Base-by-base conservation (phyloP, 1,140 invertebrate species). In the Saccostrea glomerata region DNA sequence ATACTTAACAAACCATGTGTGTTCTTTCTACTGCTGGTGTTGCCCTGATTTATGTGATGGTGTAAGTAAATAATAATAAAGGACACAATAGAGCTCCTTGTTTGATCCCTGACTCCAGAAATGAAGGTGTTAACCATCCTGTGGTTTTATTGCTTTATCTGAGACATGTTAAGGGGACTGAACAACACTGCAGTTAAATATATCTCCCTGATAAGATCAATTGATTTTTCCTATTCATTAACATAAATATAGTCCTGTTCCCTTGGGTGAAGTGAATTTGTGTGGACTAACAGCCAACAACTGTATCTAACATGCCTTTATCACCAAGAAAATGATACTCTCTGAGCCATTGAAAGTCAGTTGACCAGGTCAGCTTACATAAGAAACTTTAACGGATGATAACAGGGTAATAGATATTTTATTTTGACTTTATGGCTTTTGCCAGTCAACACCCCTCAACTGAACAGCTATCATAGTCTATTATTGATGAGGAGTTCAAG, bases 401-500 rank as follows among this genome's bases (percentile, higher is more conserved):
- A 77, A 77, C 70, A 77, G 70, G 70, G 70, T 77, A 77, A 77
- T 77, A 77, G 70, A 77, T 77, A 77, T 77, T 77, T 77, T 77
- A 77, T 77, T 77, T 77, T 77, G 25, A 77, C 25, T 77, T 77
- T 77, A 77, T 77, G 70, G 70, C 70, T 36, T 77, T 77, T 77
- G 25, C 70, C 25, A 77, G 70, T 77, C 25, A 77, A 77, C 70
- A 77, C 23, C 70, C 23, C 70, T 5, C 36, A 15, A 13, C 13
- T 77, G 23, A 77, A 36, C 70, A 25, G 30, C 70, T 77, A 30
- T 77, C 70, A 30, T 30, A 77, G 25, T 11, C 30, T 77, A 17
- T 30, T 30, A 77, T 30, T 23, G 30, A 30, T 30, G 30, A 36
- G 70, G 70, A 30, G 12, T 77, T 77, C 25, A 77, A 30, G 30